These are phyloP conservation scores for Pseudorhombus dupliciocellatus DNA, from an alignment of 2,113 vertebrate species.

Conservation along the genomic window DNA sequence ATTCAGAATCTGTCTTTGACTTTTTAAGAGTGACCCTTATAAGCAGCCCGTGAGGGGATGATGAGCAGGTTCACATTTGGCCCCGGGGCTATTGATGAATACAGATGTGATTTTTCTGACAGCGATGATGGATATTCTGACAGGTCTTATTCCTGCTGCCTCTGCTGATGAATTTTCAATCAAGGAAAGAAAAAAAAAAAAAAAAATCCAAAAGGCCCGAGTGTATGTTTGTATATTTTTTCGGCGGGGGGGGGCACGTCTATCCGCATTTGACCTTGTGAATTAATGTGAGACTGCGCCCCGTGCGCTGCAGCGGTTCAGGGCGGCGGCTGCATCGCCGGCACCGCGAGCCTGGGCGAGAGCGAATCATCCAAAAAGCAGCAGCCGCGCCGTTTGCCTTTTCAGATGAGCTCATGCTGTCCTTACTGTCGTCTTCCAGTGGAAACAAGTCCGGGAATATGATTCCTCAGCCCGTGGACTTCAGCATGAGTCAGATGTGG, in stretches of 20 bases:
- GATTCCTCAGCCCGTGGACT: slow-evolving; percentile 19
- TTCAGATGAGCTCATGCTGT: slow-evolving; percentile 39
- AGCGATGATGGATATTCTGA: slow-evolving; percentile 72
- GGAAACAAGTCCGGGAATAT: slow-evolving; percentile 37
- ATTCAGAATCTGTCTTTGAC: slow-evolving; percentile 68
- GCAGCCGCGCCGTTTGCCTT: slow-evolving; percentile 24
- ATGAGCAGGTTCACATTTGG: slow-evolving; percentile 70
- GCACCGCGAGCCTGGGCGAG: slow-evolving; percentile 21
- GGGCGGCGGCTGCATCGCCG: slow-evolving; percentile 17
- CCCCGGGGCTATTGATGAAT: slow-evolving; percentile 61
- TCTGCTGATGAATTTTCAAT: slow-evolving; percentile 56
- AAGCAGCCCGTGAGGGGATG: slow-evolving; percentile 62
- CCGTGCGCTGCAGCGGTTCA: slow-evolving; percentile 33
- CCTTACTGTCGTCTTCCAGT: slow-evolving; percentile 21
- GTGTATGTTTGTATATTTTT: neutral
- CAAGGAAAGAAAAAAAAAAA: neutral
- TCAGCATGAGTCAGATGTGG: slow-evolving; percentile 23
- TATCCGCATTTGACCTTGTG: slow-evolving; percentile 28
- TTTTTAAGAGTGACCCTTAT: slow-evolving; percentile 69
- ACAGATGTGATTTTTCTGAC: slow-evolving; percentile 72
- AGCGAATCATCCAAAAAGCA: slow-evolving; percentile 36
- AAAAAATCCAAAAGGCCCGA: neutral
- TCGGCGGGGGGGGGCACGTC: slow-evolving; percentile 3
- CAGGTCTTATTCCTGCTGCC: slow-evolving; percentile 35
- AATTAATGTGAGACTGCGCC: slow-evolving; percentile 38